A percentile compares a stretch with the other conserved stretches of the same genome.
Conservation (phyloP, 2,797 vertebrate genomes). For the Syndactyla subalaris region DNA sequence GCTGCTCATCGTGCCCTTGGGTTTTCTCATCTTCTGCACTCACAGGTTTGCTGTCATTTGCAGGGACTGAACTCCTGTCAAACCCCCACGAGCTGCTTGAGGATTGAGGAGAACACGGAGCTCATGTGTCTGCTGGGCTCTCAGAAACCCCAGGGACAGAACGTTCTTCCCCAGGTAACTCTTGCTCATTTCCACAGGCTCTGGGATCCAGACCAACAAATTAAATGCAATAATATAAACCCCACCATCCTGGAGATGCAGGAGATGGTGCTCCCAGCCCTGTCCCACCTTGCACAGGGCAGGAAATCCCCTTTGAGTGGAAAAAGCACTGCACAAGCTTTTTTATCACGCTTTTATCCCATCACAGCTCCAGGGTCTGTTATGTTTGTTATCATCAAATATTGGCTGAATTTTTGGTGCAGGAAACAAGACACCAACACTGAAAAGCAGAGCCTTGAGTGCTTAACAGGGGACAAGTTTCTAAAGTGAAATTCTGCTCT, state of each 20-base stretch:
- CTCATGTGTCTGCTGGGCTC: constrained; percentile 26
- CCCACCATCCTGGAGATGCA: background rate
- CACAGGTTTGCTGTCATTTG: background rate
- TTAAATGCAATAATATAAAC: background rate
- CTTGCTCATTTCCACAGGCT: background rate
- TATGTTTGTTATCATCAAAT: background rate
- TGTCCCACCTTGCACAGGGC: background rate
- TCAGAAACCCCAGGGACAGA: background rate
- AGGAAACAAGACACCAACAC: background rate
- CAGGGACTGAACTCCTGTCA: background rate
- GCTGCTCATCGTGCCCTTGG: accelerated
- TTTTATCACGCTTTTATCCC: background rate
- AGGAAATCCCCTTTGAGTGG: background rate
- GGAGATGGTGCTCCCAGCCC: background rate
- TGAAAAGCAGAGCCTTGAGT: background rate
- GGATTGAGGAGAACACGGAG: constrained; percentile 26
- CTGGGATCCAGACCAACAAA: background rate
- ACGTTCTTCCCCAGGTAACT: constrained; percentile 42
- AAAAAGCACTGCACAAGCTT: background rate
- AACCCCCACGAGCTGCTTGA: background rate
- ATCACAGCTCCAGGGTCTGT: background rate
- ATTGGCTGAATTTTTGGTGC: background rate
- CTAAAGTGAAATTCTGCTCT: background rate
- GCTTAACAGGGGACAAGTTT: background rate
- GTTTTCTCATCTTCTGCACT: background rate